Conservation (phyloP, 2,797 vertebrate species). For the Apogon hyalosoma region DNA sequence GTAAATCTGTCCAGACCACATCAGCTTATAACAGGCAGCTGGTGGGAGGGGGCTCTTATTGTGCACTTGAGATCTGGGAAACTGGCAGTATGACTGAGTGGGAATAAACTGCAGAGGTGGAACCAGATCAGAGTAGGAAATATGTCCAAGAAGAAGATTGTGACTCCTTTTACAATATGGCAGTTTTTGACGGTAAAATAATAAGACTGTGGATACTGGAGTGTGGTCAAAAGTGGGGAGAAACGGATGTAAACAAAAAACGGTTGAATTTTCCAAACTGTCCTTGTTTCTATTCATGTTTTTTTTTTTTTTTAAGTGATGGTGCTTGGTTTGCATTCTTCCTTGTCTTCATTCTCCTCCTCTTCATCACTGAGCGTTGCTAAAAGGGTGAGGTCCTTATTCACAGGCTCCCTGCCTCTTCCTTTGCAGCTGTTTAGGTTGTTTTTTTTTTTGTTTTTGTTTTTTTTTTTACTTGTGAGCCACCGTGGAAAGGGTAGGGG, state of each 20-base stretch:
- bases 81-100: conserved; percentile 66
- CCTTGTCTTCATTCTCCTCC: conserved; percentile 33
- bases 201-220: conserved; percentile 29
- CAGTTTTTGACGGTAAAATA: conserved; percentile 23
- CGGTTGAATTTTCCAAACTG: conserved; percentile 6
- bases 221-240: conserved; percentile 26
- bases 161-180: conserved; percentile 41
- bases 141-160: conserved; percentile 42
- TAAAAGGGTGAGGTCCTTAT: conserved; percentile 35
- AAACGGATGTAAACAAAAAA: conserved; percentile 17
- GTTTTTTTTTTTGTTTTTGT: conserved; percentile 1
- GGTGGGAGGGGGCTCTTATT: conserved; percentile 54
- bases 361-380: conserved; percentile 51
- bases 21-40: conserved; percentile 58
- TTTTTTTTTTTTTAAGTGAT: conserved; percentile 18
- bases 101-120: conserved; percentile 51
- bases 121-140: conserved; percentile 51
- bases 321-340: conserved; percentile 26
- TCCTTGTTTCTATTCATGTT: conserved; percentile 25
- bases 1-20: conserved; percentile 48
- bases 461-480: conserved; percentile 47
- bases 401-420: conserved; percentile 33
- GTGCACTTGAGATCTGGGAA: conserved; percentile 56
- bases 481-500: conserved; percentile 60
- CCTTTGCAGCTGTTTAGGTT: conserved; percentile 58